Percentiles rank a stretch among this genome's conserved stretches.
These are phyloP conservation scores for Mythimna loreyi DNA, from an alignment of 2,888 invertebrate genomes.

Conservation along the genomic window DNA sequence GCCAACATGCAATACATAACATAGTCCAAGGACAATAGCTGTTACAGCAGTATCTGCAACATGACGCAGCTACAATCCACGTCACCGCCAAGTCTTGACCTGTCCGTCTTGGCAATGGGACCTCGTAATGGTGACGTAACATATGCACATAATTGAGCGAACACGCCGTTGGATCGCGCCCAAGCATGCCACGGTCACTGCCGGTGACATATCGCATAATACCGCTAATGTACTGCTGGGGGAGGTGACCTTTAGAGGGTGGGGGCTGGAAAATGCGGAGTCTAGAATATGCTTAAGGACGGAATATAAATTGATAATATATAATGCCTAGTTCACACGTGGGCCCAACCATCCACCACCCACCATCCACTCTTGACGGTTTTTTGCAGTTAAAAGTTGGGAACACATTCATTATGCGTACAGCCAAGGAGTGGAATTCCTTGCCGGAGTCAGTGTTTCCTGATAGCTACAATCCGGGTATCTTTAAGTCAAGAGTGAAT, in stretches of 20 bases:
- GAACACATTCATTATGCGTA: no score
- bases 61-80: conserved; percentile 28
- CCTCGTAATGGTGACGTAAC: conserved; percentile 52
- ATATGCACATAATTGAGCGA: conserved; percentile 62
- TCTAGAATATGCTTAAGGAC: not conserved
- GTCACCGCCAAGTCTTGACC: conserved; percentile 36
- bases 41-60: not conserved
- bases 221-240: conserved; percentile 48
- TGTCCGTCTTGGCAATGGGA: conserved; percentile 34
- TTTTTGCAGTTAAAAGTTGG: no score
- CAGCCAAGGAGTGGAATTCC: no score
- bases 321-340: no score
- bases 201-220: conserved; percentile 52
- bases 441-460: no score
- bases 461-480: no score
- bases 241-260: not conserved
- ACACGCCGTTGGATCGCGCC: conserved; percentile 68
- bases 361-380: no score
- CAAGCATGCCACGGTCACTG: conserved; percentile 70
- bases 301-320: no score
- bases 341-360: no score
- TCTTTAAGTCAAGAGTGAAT: no score
- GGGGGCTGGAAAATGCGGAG: not conserved
- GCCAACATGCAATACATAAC: not conserved
- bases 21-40: not conserved